phyloP scores from a whole-genome alignment of 2,113 vertebrate genomes.

The Melospiza melodia region DNA sequence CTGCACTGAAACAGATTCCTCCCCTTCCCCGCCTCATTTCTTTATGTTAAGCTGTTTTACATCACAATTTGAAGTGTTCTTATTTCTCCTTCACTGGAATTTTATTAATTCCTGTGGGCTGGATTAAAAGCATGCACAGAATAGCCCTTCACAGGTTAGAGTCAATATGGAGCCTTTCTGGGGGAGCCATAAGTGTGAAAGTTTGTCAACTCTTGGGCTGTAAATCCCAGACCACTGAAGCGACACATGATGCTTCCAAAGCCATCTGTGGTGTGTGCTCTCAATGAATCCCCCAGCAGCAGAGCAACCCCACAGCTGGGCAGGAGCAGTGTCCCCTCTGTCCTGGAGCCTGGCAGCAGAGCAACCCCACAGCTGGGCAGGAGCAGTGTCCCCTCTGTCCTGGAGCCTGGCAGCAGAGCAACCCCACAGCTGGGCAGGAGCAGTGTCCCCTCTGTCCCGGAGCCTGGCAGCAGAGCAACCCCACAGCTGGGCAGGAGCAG shows the following conservation, averaged over 20 bases:
- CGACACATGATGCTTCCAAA: background rate
- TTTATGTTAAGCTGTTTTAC: background rate
- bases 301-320: background rate
- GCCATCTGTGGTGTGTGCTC: background rate
- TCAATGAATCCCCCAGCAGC: background rate
- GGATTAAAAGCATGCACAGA: background rate
- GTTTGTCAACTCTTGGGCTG: background rate
- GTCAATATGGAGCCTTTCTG: rapidly evolving
- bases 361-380: background rate
- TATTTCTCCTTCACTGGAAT: background rate
- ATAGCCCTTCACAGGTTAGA: background rate
- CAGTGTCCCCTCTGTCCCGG: background rate
- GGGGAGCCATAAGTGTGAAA: background rate
- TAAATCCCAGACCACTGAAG: background rate
- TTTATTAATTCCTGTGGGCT: background rate
- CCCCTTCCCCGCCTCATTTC: background rate
- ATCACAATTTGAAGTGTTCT: background rate
- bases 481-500: background rate
- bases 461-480: background rate
- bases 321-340: background rate
- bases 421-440: background rate
- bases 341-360: background rate
- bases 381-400: background rate
- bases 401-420: background rate
- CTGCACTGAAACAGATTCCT: background rate